phyloP scores from a whole-genome alignment of 1,140 invertebrate species.

The Brachionus rubens region DNA sequence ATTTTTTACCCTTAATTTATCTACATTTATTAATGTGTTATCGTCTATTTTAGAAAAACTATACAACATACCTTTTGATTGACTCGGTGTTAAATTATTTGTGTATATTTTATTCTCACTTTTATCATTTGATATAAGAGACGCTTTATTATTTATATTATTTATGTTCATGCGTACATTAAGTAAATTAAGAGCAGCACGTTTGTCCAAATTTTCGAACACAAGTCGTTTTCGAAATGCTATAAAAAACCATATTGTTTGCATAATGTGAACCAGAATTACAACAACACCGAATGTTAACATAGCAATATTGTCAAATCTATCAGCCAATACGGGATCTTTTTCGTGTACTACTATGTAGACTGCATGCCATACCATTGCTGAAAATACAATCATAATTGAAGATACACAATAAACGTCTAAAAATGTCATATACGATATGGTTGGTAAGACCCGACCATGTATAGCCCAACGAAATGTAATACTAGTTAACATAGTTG shows the following conservation, averaged over 20 bases:
- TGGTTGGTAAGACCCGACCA: constrained; percentile 13
- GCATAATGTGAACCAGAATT: not conserved
- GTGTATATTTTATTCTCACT: not conserved
- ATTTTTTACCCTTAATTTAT: too few relatives aligned
- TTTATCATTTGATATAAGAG: not conserved
- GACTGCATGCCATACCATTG: constrained; percentile 6
- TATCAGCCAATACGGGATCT: not conserved
- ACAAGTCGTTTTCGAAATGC: not conserved
- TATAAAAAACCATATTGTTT: constrained; percentile 29
- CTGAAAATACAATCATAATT: constrained; percentile 25
- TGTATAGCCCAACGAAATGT: constrained; percentile 35
- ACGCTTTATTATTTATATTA: not conserved
- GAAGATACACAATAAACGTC: constrained; percentile 15
- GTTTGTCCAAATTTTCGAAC: constrained; percentile 9
- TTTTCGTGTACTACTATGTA: constrained; percentile 5
- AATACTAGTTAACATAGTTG: constrained; percentile 25
- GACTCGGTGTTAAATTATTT: too few relatives aligned
- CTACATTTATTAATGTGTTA: too few relatives aligned
- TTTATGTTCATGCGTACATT: not conserved
- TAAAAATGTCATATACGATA: constrained; percentile 14
- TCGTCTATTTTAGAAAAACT: too few relatives aligned
- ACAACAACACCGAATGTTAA: not conserved
- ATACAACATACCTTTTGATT: too few relatives aligned
- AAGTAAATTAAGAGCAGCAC: not conserved
- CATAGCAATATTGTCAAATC: constrained; percentile 1